A percentile compares a stretch with the other conserved stretches of the same genome.
phyloP scores from a whole-genome alignment of 1,140 invertebrate species.

The Caenorhabditis latens region DNA sequence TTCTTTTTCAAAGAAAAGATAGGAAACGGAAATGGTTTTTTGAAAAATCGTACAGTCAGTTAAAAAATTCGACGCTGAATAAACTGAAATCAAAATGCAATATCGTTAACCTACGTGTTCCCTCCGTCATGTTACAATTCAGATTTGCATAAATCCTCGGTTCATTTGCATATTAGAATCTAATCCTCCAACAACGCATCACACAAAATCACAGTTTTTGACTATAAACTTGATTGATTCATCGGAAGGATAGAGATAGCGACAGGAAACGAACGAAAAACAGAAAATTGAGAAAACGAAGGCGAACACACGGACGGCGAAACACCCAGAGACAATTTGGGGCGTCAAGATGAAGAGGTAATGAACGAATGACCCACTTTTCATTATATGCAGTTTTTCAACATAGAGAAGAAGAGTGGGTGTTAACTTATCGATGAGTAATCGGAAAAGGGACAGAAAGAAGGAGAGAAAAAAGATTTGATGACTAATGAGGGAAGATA shows the following conservation, averaged over 20 bases:
- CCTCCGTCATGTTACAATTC: neutral
- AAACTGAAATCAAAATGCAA: neutral
- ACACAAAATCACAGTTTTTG: constrained; percentile 8
- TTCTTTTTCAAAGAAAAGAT: neutral
- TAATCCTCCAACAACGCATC: neutral
- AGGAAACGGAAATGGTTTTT: too few species aligned
- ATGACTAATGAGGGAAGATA: neutral
- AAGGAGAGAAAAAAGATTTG: neutral
- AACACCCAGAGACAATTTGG: constrained; percentile 37
- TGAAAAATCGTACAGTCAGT: too few species aligned
- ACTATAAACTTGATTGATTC: constrained; percentile 45
- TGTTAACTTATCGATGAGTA: constrained; percentile 55
- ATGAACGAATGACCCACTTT: constrained; percentile 52
- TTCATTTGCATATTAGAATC: constrained; percentile 45
- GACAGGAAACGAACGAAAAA: neutral
- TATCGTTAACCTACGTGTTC: constrained; percentile 34
- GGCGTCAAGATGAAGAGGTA: constrained; percentile 35
- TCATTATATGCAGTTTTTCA: constrained; percentile 49
- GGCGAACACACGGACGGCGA: neutral
- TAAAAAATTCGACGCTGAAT: neutral
- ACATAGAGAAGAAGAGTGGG: constrained; percentile 4
- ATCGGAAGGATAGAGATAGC: neutral
- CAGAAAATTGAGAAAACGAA: neutral
- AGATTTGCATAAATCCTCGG: constrained; percentile 1
- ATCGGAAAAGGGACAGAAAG: constrained; percentile 2